These are phyloP conservation scores for Asobara japonica DNA, from an alignment of 1,140 invertebrate genomes.

Conservation along the genomic window DNA sequence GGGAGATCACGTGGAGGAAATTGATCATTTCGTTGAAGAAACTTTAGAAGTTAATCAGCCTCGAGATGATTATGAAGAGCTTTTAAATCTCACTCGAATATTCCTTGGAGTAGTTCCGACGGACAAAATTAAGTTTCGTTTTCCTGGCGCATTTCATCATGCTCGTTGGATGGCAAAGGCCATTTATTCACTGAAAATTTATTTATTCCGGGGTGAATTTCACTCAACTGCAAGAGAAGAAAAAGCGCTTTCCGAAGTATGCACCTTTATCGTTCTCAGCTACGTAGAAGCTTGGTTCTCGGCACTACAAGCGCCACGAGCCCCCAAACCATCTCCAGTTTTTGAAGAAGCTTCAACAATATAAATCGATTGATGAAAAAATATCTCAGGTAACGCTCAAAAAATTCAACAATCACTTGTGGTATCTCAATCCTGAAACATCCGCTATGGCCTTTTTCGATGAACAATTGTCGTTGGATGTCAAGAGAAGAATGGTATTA, in stretches of 20 bases:
- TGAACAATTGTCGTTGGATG: constrained; percentile 34
- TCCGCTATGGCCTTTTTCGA: constrained; percentile 41
- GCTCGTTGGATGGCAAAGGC: constrained; percentile 41
- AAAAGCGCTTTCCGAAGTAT: neutral
- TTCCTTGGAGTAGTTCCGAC: no score
- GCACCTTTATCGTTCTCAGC: constrained; percentile 36
- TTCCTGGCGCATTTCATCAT: constrained; percentile 21
- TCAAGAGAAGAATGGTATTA: constrained; percentile 39
- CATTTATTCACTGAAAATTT: constrained; percentile 37
- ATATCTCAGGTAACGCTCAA: constrained; percentile 38
- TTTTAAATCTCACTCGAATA: constrained; percentile 42
- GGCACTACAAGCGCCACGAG: constrained; percentile 31
- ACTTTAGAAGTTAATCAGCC: neutral
- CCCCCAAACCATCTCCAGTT: constrained; percentile 40
- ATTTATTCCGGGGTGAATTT: constrained; percentile 36
- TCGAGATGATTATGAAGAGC: constrained; percentile 43
- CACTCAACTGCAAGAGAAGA: neutral
- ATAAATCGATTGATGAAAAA: constrained; percentile 38
- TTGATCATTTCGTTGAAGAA: neutral
- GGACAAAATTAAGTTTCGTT: constrained; percentile 26
- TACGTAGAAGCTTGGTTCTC: constrained; percentile 42
- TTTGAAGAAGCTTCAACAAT: constrained; percentile 39
- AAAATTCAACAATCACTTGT: constrained; percentile 43
- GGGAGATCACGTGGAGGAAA: neutral
- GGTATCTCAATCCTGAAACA: constrained; percentile 36